phyloP scores from a whole-genome alignment of 2,888 invertebrate genomes.

The Eremobia ochroleuca region DNA sequence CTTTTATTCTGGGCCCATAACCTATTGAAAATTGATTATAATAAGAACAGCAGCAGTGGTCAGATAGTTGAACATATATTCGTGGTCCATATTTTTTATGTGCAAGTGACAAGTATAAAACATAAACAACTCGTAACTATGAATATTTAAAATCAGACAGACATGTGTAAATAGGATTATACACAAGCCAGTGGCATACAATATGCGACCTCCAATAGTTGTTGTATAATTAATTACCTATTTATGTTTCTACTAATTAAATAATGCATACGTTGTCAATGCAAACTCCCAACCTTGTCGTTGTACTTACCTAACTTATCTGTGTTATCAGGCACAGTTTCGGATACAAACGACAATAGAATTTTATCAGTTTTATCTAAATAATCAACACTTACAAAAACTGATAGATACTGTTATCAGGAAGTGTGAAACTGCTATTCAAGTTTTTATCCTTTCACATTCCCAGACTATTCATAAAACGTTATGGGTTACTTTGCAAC shows the following conservation, averaged over 20 bases:
- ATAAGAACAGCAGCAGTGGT: no score
- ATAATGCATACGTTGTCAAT: conserved; percentile 12
- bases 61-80: no score
- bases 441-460: background rate
- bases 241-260: conserved; percentile 6
- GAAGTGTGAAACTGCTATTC: background rate
- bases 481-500: background rate
- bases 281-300: conserved; percentile 22
- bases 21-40: no score
- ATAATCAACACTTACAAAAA: conserved; percentile 29
- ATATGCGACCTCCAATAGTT: no score
- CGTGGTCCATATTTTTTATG: no score
- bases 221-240: conserved; percentile 1
- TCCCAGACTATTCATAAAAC: background rate
- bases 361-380: conserved; percentile 47
- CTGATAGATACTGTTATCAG: conserved; percentile 31
- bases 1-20: no score
- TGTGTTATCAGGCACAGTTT: conserved; percentile 26
- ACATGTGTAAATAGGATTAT: no score
- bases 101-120: no score
- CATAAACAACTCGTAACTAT: no score
- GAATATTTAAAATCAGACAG: no score
- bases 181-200: no score
- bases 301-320: conserved; percentile 36
- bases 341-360: conserved; percentile 15